These are phyloP conservation scores for Melolontha melolontha DNA, from an alignment of 2,888 invertebrate genomes.

Conservation along the genomic window DNA sequence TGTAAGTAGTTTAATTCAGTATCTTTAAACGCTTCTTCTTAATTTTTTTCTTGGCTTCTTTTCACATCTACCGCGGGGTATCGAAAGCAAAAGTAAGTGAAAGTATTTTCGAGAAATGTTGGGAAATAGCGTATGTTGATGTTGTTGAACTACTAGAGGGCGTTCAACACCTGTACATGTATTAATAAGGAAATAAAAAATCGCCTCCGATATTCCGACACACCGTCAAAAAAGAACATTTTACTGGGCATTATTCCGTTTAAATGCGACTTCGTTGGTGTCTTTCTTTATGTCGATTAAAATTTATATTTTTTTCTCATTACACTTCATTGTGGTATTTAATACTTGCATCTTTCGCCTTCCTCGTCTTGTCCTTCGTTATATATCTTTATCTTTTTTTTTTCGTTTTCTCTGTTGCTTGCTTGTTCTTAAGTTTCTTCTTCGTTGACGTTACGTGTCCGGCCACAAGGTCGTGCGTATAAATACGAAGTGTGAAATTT, in stretches of 20 bases:
- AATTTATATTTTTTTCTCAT: slow-evolving; percentile 2
- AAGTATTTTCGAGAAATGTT: slow-evolving; percentile 38
- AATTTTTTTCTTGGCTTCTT: not conserved
- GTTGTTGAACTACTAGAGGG: no score
- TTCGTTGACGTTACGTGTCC: slow-evolving; percentile 30
- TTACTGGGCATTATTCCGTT: slow-evolving; percentile 27
- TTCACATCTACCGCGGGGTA: slow-evolving; percentile 5
- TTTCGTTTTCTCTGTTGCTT: slow-evolving; percentile 1
- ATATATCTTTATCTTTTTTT: slow-evolving; percentile 19
- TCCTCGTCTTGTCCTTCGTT: not conserved
- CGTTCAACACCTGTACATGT: no score
- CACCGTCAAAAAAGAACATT: slow-evolving; percentile 18
- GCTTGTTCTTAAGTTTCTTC: slow-evolving; percentile 3
- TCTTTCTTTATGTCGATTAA: slow-evolving; percentile 25
- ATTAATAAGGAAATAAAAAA: slow-evolving; percentile 2
- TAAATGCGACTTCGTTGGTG: slow-evolving; percentile 28
- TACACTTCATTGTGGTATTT: slow-evolving; percentile 9
- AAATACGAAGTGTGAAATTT: slow-evolving; percentile 36
- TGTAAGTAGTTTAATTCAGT: slow-evolving; percentile 14
- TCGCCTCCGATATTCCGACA: not conserved
- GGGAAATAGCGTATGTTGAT: slow-evolving; percentile 9
- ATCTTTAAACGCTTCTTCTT: not conserved
- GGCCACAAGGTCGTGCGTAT: slow-evolving; percentile 32
- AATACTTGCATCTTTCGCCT: slow-evolving; percentile 5
- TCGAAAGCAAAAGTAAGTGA: slow-evolving; percentile 39